These are phyloP conservation scores for Syndactyla subalaris DNA, from an alignment of 2,797 vertebrate species.

Conservation along the genomic window DNA sequence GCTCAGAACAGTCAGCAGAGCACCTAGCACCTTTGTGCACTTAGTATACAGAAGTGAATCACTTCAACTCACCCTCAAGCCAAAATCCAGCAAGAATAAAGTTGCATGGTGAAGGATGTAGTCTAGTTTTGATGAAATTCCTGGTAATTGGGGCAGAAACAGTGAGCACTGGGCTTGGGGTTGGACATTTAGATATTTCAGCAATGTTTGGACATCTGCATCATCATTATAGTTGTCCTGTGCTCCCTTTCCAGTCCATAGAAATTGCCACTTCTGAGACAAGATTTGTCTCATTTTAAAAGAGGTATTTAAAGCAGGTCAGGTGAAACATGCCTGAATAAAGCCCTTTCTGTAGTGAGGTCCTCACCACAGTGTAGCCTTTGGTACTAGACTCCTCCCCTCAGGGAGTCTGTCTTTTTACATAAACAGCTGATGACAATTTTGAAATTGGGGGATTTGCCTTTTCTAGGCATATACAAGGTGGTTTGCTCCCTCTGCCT, in stretches of 20 bases:
- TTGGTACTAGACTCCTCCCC: background rate
- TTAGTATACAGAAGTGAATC: background rate
- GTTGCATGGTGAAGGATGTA: background rate
- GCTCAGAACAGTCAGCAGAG: background rate
- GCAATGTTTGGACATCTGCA: background rate
- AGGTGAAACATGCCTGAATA: background rate
- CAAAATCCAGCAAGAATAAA: background rate
- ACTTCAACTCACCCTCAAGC: background rate
- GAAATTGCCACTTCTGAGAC: background rate
- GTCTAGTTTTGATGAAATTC: background rate
- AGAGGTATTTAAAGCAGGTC: background rate
- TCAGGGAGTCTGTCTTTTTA: background rate
- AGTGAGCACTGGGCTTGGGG: background rate
- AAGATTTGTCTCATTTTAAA: background rate
- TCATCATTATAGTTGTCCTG: background rate
- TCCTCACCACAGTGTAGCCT: background rate
- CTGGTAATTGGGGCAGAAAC: background rate
- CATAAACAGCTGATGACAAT: background rate
- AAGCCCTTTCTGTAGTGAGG: background rate
- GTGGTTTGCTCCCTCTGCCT: background rate
- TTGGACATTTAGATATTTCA: background rate
- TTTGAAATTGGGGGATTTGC: background rate
- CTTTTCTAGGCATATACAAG: background rate
- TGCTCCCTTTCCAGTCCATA: background rate
- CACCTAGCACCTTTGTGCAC: background rate